These are phyloP conservation scores for Eugnorisma glareosa DNA, from an alignment of 2,888 invertebrate genomes.

Conservation along the genomic window DNA sequence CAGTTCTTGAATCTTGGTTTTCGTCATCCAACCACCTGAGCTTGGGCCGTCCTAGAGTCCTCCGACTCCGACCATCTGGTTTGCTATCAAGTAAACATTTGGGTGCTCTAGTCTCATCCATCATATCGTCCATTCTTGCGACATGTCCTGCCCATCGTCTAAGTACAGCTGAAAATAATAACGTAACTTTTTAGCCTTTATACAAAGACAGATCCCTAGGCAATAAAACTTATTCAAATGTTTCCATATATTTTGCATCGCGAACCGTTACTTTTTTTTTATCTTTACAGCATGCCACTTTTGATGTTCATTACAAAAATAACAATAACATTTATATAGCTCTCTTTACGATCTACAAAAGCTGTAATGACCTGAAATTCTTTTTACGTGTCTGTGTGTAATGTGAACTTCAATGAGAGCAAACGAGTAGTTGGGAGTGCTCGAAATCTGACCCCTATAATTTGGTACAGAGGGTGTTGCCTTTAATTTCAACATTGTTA, in stretches of 20 bases:
- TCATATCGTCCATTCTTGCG: no score
- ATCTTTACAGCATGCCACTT: conserved; percentile 6
- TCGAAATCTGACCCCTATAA: conserved; percentile 2
- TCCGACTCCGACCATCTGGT: no score
- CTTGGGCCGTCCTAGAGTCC: no score
- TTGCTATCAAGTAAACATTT: no score
- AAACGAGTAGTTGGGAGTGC: background rate
- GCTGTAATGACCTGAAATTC: conserved; percentile 4
- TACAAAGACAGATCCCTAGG: background rate
- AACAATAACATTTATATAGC: conserved; percentile 22
- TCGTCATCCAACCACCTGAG: no score
- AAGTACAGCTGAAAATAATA: background rate
- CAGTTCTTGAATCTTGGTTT: no score
- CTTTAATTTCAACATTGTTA: conserved; percentile 27
- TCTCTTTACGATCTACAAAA: conserved; percentile 49
- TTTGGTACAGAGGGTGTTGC: background rate
- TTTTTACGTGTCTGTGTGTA: conserved; percentile 20
- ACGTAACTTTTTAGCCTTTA: background rate
- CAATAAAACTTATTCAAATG: background rate
- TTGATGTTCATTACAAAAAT: conserved; percentile 36
- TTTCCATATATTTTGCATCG: background rate
- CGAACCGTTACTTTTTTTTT: background rate
- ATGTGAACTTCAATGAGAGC: conserved; percentile 7
- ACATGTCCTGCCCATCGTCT: background rate
- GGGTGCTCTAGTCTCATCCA: no score